Conservation (phyloP, 2,797 vertebrate species). For the Podarcis lilfordi region DNA sequence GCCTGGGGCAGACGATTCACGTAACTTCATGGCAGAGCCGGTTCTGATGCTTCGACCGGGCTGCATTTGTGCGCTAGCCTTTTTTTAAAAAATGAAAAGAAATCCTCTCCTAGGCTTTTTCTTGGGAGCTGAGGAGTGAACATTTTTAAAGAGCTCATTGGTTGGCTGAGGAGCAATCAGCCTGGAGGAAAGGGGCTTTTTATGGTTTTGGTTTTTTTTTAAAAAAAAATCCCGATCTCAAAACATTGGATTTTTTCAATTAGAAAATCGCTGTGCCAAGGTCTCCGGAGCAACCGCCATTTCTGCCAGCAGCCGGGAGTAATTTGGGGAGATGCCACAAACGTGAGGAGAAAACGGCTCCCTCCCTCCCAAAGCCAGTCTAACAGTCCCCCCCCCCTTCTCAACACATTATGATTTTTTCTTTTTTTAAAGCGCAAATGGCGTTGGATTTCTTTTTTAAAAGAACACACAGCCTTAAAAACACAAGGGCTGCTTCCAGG, state of each 20-base stretch:
- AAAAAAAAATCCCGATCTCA: background rate
- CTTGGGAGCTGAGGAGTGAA: background rate
- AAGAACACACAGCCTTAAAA: background rate
- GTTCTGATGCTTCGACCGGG: too few relatives aligned
- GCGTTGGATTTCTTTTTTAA: too few relatives aligned
- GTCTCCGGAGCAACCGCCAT: background rate
- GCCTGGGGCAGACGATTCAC: too few relatives aligned
- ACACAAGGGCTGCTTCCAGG: background rate
- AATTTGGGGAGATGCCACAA: background rate
- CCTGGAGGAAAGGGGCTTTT: background rate
- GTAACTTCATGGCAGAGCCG: background rate
- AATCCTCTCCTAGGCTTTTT: background rate
- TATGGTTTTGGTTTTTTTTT: too few relatives aligned
- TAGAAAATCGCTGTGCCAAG: background rate
- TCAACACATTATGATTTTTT: background rate
- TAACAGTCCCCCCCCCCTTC: background rate
- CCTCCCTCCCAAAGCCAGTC: background rate
- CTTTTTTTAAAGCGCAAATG: background rate
- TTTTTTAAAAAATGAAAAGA: too few relatives aligned
- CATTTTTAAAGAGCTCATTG: background rate
- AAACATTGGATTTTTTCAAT: conserved; percentile 18
- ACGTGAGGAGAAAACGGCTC: background rate
- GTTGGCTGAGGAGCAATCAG: background rate
- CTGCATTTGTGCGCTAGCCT: too few relatives aligned
- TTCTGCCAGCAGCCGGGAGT: background rate